phyloP scores from a whole-genome alignment of 2,797 vertebrate species.

The Coregonus suidteri region DNA sequence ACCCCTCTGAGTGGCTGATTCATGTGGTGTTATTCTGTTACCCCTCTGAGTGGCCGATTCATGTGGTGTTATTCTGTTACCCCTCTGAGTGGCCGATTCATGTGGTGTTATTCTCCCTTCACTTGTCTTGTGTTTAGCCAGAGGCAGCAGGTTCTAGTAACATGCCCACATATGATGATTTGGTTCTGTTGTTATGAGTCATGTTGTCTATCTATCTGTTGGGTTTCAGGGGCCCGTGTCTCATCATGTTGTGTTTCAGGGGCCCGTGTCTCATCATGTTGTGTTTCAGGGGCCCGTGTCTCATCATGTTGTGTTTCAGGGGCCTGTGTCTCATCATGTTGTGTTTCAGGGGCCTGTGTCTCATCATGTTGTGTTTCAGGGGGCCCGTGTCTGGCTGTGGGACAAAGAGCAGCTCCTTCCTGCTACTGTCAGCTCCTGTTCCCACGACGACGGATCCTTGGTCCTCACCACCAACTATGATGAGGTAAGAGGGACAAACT shows the following conservation, averaged over 20 bases:
- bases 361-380: slow-evolving; percentile 73
- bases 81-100: too few species aligned
- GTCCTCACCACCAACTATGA: slow-evolving; percentile 84
- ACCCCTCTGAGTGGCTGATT: too few species aligned
- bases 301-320: slow-evolving; percentile 71
- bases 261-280: too few species aligned
- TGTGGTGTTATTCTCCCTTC: too few species aligned
- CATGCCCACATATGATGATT: too few species aligned
- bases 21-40: too few species aligned
- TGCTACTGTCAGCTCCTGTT: slow-evolving; percentile 77
- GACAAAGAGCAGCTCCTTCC: slow-evolving; percentile 85
- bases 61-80: too few species aligned
- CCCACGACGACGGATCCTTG: slow-evolving; percentile 66
- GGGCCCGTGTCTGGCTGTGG: slow-evolving; percentile 83
- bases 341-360: slow-evolving; percentile 62
- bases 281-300: too few species aligned
- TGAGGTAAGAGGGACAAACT: slow-evolving; percentile 71
- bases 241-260: too few species aligned
- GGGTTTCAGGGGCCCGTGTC: slow-evolving; percentile 70
- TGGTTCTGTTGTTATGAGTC: not conserved
- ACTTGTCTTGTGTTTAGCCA: too few species aligned
- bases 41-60: too few species aligned
- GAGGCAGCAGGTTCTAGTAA: not conserved
- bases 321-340: slow-evolving; percentile 28
- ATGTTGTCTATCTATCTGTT: not conserved